Evolutionary conservation across 2,113 vertebrate genomes (phyloP).

Genomic region (Eretmodus cyanostictus): DNA sequence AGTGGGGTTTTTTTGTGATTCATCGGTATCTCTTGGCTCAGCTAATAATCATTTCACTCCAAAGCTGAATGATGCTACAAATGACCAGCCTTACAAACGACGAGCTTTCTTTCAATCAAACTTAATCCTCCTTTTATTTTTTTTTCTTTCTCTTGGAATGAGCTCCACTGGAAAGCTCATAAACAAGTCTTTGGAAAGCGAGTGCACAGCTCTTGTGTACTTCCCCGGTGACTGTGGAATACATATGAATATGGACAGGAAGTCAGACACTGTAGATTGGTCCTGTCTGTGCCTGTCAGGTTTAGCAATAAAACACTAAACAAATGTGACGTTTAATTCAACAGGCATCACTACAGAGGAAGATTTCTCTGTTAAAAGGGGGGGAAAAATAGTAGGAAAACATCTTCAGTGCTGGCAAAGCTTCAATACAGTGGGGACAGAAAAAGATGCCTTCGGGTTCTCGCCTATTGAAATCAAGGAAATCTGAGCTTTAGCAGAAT

Average conservation of each 20-base stretch:
- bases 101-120: conserved; percentile 39
- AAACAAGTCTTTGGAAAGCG: conserved; percentile 21
- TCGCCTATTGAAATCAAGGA: conserved; percentile 10
- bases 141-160: not conserved
- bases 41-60: conserved; percentile 55
- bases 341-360: conserved; percentile 12
- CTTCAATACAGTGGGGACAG: not conserved
- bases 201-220: not conserved
- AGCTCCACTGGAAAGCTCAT: conserved; percentile 11
- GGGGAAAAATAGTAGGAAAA: not conserved
- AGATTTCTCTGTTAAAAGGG: not conserved
- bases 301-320: conserved; percentile 24
- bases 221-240: not conserved
- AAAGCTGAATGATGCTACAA: conserved; percentile 36
- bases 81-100: conserved; percentile 15
- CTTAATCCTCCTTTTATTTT: conserved; percentile 42
- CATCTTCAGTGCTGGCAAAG: not conserved
- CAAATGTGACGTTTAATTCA: conserved; percentile 31
- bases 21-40: conserved; percentile 48
- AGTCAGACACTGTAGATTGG: conserved; percentile 14
- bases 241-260: conserved; percentile 3
- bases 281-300: conserved; percentile 9
- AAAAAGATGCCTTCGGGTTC: not conserved
- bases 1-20: conserved; percentile 39
- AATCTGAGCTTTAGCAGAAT: conserved; percentile 3